Base-by-base conservation (phyloP, 2,797 vertebrate genomes). In the Mallotus villosus region DNA sequence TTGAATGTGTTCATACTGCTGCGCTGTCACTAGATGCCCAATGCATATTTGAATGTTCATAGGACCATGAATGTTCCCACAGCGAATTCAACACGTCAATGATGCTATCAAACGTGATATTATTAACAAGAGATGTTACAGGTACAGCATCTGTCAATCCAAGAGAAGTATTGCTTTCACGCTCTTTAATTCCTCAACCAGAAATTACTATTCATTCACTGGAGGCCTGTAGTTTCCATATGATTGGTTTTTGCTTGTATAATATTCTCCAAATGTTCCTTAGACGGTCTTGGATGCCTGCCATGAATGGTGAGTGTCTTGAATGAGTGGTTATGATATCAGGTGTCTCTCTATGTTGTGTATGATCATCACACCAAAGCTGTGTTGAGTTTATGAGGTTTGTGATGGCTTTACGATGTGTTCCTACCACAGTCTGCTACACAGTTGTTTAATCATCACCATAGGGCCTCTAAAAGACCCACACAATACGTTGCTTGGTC, bases 361-460 rank as follows among this genome's bases (percentile, higher is more conserved):
- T 82, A 79, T 82, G 84, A 82, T 83, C 85, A 81, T 77, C 83
- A 86, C 81, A 78, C 81, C 74, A 85, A 24, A 24, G 22, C 24
- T 67, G 32, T 41, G 29, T 63, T 51, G 41, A 17, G 82, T 88
- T 90, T 89, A 87, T 83, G 86, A 90, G 89, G 83, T 85, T 86
- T 63, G 32, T 8, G 62, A 80, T 72, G 75, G 82, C 84, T 90
- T 89, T 87, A 90, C 89, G 82, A 76, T 74, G 53, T 78, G 78
- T 86, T 84, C 82, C 83, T 79, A 85, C 87, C 88, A 89, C 86
- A 89, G 87, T 89, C 86, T 82, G 79, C 74, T 22, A 68, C 68
- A 29, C 86, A 85, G 82, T 83, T 83, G 87, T 85, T 83, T 90
- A 84, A 90, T 88, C 85, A 83, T 83, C 82, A 72, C 8, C 58